These are phyloP conservation scores for Oenanthe oenanthe DNA, from an alignment of 2,113 vertebrate genomes.

Conservation along the genomic window DNA sequence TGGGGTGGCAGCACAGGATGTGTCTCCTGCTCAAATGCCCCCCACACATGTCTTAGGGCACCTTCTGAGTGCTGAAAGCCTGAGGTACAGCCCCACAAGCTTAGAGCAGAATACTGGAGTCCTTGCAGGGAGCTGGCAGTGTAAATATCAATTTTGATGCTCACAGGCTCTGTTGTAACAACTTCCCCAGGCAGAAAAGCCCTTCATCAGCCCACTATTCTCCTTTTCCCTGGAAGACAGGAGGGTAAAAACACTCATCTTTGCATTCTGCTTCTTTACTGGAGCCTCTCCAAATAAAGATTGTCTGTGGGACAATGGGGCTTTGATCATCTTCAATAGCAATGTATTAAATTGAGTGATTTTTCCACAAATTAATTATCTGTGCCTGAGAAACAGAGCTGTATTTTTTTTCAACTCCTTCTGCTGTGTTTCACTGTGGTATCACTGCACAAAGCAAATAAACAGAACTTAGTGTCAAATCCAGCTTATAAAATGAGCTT, in stretches of 20 bases:
- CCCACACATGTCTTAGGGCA: accelerated
- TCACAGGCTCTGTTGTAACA: background rate
- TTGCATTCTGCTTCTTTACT: background rate
- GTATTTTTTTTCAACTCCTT: background rate
- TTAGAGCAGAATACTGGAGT: background rate
- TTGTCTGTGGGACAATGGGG: background rate
- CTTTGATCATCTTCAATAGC: background rate
- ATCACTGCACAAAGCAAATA: slow-evolving; percentile 30
- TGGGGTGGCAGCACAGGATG: background rate
- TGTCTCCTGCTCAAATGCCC: background rate
- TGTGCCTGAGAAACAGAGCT: background rate
- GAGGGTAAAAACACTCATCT: background rate
- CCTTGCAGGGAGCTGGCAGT: background rate
- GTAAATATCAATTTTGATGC: background rate
- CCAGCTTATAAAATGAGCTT: slow-evolving; percentile 25
- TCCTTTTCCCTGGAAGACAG: background rate
- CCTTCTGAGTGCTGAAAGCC: background rate
- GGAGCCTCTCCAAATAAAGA: background rate
- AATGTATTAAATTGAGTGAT: background rate
- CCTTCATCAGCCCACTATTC: background rate
- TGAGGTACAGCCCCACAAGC: background rate
- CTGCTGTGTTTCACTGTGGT: background rate
- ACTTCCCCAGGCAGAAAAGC: background rate
- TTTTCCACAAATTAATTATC: slow-evolving; percentile 41
- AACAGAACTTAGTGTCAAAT: slow-evolving; percentile 52